These are phyloP conservation scores for Ectemnius continuus DNA, from an alignment of 2,888 invertebrate genomes.

Conservation along the genomic window DNA sequence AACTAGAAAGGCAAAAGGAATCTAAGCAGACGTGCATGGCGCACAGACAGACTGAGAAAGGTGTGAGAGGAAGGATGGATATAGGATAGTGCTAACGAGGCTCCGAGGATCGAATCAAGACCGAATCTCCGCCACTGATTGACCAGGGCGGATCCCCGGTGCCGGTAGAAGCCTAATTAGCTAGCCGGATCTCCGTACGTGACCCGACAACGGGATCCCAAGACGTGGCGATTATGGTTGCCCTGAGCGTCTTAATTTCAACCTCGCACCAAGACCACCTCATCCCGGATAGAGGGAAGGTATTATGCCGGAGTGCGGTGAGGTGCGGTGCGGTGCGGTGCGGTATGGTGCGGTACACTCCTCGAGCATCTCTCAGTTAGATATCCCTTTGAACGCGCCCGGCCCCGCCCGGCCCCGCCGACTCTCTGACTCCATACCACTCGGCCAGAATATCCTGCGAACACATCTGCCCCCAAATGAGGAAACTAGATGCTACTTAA, in stretches of 20 bases:
- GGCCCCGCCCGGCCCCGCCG: background rate
- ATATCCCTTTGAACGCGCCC: constrained; percentile 57
- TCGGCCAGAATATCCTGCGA: constrained; percentile 5
- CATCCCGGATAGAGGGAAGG: constrained; percentile 22
- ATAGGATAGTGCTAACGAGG: constrained; percentile 64
- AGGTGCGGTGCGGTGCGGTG: background rate
- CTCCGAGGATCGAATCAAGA: constrained; percentile 69
- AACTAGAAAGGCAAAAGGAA: background rate
- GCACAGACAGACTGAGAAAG: background rate
- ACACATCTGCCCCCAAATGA: constrained; percentile 23
- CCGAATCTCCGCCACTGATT: constrained; percentile 66
- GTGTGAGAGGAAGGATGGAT: constrained; percentile 32
- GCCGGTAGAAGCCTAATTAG: constrained; percentile 62
- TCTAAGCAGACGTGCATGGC: background rate
- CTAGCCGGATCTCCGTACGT: constrained; percentile 61
- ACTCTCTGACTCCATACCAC: constrained; percentile 17
- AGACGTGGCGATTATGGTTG: constrained; percentile 63
- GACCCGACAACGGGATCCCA: constrained; percentile 63
- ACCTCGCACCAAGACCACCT: constrained; percentile 21
- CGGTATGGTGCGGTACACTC: background rate
- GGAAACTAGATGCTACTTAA: constrained; percentile 46
- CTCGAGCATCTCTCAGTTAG: constrained; percentile 45
- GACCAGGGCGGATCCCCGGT: constrained; percentile 59
- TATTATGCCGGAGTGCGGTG: constrained; percentile 25
- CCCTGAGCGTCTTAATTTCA: constrained; percentile 63